Conservation (phyloP, 2,113 vertebrate genomes). For the Rhinogobius similis region DNA sequence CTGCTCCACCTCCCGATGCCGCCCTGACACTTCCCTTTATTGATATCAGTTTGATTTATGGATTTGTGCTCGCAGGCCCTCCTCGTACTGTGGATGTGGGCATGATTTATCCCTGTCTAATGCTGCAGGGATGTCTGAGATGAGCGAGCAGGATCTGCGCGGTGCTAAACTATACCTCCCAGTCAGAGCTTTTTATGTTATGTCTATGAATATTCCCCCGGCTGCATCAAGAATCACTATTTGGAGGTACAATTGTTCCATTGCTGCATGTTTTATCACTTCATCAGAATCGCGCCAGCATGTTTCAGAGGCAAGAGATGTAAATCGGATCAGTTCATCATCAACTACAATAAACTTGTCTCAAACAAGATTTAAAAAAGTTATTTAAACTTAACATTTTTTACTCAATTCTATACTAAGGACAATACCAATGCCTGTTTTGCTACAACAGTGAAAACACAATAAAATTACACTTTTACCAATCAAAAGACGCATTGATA, state of each 20-base stretch:
- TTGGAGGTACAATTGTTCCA: constrained; percentile 30
- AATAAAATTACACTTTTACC: neutral
- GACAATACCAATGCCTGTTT: too few species aligned
- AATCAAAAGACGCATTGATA: too few species aligned
- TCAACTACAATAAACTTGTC: neutral
- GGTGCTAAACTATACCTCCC: constrained; percentile 13
- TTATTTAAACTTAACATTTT: too few species aligned
- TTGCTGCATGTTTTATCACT: constrained; percentile 13
- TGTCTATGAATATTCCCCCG: constrained; percentile 12
- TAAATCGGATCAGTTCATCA: neutral
- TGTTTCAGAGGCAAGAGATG: neutral
- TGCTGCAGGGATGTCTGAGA: constrained; percentile 35
- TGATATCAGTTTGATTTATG: constrained; percentile 76
- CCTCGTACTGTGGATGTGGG: constrained; percentile 58
- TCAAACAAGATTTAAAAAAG: neutral
- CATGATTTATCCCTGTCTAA: constrained; percentile 61
- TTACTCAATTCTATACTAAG: neutral
- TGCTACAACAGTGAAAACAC: neutral
- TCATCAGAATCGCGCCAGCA: neutral
- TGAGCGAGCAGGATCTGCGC: constrained; percentile 23
- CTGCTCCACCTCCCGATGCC: constrained; percentile 50
- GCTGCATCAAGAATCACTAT: constrained; percentile 6
- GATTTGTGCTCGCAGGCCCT: constrained; percentile 45
- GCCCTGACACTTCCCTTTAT: constrained; percentile 68
- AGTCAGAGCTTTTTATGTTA: neutral